Evolutionary conservation across 2,797 vertebrate genomes (phyloP), one percentile per base, ranked within the genome.

Genomic region (Acomys russatus): DNA sequence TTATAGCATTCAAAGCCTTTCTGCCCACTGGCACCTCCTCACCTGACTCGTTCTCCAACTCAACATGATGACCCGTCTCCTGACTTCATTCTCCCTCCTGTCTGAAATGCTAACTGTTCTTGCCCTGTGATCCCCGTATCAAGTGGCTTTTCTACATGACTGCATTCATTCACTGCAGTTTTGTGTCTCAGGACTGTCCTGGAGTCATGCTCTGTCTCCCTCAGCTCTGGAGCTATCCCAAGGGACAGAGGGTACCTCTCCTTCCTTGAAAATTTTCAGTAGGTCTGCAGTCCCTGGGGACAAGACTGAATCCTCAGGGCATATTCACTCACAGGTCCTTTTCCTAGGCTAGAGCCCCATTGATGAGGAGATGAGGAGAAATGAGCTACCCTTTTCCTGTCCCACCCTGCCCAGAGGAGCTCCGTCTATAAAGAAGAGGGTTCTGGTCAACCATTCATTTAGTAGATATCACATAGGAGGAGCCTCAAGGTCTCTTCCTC

Each of bases 311-410:
- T 30, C 25, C 59, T 6, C 3, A 30, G 49, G 12, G 17, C 9
- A 54, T 18, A n/a, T 92, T 74, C 30, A 54, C 25, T 59, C 30
- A 59, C 6, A 59, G 18, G 11, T 28, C 56, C 22, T 30, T 51
- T 63, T 38, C 78, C 0, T 0, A 30, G 25, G 20, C 35, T 15
- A 18, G 38, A 54, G 59, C 9, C 38, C 64, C 23, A 0, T 3
- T 15, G 49, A 25, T 10, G 56, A 51, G 77, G 9, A 38, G 54
- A 23, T 23, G 17, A 23, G n/a, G 44, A 23, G 70, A 87, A 22
- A n/a, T 44, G 22, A 12, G 28, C 30, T 14, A 10, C 35, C 10
- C 59, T 38, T 49, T n/a, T 17, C 14, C 64, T 12, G 33, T 15
- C 77, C 3, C 1, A 3, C 8, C 44, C 70, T 15, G 6, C 64